Evolutionary conservation across 2,797 vertebrate species (phyloP).

Genomic region (Amblyraja radiata): DNA sequence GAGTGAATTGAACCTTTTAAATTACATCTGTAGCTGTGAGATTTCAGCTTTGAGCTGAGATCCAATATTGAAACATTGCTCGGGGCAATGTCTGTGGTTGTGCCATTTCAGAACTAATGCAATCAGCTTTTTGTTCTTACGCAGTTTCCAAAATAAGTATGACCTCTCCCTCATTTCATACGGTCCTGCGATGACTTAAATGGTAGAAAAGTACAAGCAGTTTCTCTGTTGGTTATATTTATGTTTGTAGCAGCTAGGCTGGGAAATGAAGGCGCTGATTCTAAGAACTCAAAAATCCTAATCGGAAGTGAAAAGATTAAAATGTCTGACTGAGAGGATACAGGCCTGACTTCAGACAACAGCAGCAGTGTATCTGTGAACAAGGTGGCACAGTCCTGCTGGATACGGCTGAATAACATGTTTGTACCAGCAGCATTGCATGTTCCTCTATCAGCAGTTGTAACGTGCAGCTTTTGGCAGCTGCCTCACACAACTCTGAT

Average conservation of each 20-base stretch:
- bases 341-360: not conserved
- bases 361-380: not conserved
- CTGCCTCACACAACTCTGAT: too few species aligned
- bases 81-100: not conserved
- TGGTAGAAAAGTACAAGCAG: not conserved
- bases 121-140: not conserved
- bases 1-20: not conserved
- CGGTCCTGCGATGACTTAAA: not conserved
- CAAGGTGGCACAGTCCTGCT: conserved; percentile 22
- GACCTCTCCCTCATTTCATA: not conserved
- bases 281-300: not conserved
- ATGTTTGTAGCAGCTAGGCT: not conserved
- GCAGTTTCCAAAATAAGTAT: not conserved
- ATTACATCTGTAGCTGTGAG: not conserved
- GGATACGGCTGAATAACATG: conserved; percentile 16
- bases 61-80: not conserved
- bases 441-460: not conserved
- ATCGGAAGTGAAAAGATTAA: conserved; percentile 11
- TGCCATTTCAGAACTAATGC: not conserved
- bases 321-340: conserved; percentile 6
- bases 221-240: conserved; percentile 5
- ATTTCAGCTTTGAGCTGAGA: not conserved
- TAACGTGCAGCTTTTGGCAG: not conserved
- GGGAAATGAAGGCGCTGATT: not conserved
- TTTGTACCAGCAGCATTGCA: conserved; percentile 6